Base-by-base conservation (phyloP, 1,140 invertebrate genomes). In the Platorchestia sp. region DNA sequence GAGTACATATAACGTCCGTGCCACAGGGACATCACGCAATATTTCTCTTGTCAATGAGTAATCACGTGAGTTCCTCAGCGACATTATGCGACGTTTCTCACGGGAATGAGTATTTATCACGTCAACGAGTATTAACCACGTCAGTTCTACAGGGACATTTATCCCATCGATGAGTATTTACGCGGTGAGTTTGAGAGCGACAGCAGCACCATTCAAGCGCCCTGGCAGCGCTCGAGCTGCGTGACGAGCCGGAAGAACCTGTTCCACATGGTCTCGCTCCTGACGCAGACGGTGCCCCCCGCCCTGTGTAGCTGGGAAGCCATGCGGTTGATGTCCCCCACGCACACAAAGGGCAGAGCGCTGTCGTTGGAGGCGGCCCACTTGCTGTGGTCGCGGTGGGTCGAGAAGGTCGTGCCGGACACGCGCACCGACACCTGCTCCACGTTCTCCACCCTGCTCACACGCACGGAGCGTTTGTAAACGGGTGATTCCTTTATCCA, bases 291-390 rank as follows among this genome's bases (percentile, higher is more conserved):
- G 0, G 98, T 98, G 75, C 99, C 98, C 41, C 99, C 99, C 0
- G 98, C 98, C 96, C 99, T 97, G 0, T 97, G 97, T 95, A 98
- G 98, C 97, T 99, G 99, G 22, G 98, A 97, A 96, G 99, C 98
- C 97, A 98, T 98, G 97, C 99, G 98, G 97, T 99, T 99, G 43
- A 99, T 99, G 97, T 99, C 99, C 36, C 98, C 99, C 40, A 99
- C 98, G 97, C 99, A 99, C 95, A 98, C 98, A 98, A 98, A 99
- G 97, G 97, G 19, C 97, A 93, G 95, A 96, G 97, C 97, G 97
- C 97, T 97, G 95, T 97, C 97, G 96, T 97, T 97, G 0, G 98
- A 97, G 5, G 99, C 98, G 0, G 98, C 98, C 99, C 99, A 99
- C 97, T 99, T 99, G 0, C 99, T 98, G 97, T 99, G 99, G 97